Evolutionary conservation across 2,888 invertebrate genomes (phyloP).

Genomic region (Drosophila multiciliata): DNA sequence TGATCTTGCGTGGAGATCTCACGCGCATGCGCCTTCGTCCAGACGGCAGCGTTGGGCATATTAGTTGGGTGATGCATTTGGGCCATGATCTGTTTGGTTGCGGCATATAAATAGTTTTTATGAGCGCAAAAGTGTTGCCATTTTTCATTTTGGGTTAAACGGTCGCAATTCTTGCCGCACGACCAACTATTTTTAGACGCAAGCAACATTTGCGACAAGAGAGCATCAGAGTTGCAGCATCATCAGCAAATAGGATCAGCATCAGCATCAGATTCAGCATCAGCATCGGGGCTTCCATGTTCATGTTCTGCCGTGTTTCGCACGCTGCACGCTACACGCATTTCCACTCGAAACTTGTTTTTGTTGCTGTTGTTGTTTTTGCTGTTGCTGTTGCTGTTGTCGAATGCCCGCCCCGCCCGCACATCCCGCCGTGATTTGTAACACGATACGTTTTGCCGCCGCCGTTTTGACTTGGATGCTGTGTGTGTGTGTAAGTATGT

Average conservation of each 20-base stretch:
- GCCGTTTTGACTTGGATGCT: slow-evolving; percentile 54
- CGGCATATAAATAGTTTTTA: slow-evolving; percentile 74
- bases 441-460: slow-evolving; percentile 78
- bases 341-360: slow-evolving; percentile 81
- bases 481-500: slow-evolving; percentile 26
- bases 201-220: slow-evolving; percentile 49
- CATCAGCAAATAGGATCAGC: slow-evolving; percentile 15
- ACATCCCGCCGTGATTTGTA: slow-evolving; percentile 74
- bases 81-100: slow-evolving; percentile 29
- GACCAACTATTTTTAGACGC: slow-evolving; percentile 67
- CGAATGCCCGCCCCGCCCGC: slow-evolving; percentile 45
- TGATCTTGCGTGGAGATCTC: slow-evolving; percentile 81
- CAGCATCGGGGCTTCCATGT: slow-evolving; percentile 57
- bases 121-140: slow-evolving; percentile 81
- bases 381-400: slow-evolving; percentile 51
- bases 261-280: slow-evolving; percentile 17
- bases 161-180: slow-evolving; percentile 17
- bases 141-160: slow-evolving; percentile 70
- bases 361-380: slow-evolving; percentile 18
- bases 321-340: slow-evolving; percentile 81
- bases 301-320: slow-evolving; percentile 77
- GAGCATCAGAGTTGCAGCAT: slow-evolving; percentile 28
- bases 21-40: slow-evolving; percentile 79
- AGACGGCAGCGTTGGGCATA: slow-evolving; percentile 52
- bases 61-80: slow-evolving; percentile 49